A percentile compares a stretch with the other conserved stretches of the same genome.
These are phyloP conservation scores for Tinamus major DNA, from an alignment of 2,797 vertebrate genomes.

Conservation along the genomic window DNA sequence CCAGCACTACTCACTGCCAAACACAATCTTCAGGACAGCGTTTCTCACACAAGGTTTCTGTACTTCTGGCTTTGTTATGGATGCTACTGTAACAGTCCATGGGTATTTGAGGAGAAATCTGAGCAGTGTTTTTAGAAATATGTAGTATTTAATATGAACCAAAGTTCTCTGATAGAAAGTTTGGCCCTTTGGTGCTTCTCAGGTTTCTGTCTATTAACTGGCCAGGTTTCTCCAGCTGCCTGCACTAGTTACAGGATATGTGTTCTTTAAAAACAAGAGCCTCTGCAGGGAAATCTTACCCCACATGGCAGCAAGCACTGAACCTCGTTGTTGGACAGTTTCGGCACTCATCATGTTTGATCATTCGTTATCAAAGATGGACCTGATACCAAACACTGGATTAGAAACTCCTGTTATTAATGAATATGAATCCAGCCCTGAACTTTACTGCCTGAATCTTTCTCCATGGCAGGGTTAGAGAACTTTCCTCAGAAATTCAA, in stretches of 20 bases:
- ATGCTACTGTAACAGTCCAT: neutral
- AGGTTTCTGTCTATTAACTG: constrained; percentile 41
- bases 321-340: neutral
- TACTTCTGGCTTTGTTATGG: constrained; percentile 54
- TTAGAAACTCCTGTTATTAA: neutral
- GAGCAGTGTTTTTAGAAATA: constrained; percentile 43
- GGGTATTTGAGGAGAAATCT: constrained; percentile 52
- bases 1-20: constrained; percentile 36
- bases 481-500: neutral
- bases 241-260: neutral
- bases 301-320: neutral
- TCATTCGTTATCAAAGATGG: neutral
- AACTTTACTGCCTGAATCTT: neutral
- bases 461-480: neutral
- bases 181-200: constrained; percentile 33
- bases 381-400: neutral
- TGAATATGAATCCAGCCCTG: neutral
- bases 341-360: neutral
- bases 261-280: neutral
- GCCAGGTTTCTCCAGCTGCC: constrained; percentile 61
- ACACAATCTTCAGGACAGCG: neutral
- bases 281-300: neutral
- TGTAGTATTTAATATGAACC: constrained; percentile 52
- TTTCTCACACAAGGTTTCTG: constrained; percentile 52
- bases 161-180: constrained; percentile 35